These are phyloP conservation scores for Antheraea pernyi DNA, from an alignment of 1,140 invertebrate species.

Conservation along the genomic window DNA sequence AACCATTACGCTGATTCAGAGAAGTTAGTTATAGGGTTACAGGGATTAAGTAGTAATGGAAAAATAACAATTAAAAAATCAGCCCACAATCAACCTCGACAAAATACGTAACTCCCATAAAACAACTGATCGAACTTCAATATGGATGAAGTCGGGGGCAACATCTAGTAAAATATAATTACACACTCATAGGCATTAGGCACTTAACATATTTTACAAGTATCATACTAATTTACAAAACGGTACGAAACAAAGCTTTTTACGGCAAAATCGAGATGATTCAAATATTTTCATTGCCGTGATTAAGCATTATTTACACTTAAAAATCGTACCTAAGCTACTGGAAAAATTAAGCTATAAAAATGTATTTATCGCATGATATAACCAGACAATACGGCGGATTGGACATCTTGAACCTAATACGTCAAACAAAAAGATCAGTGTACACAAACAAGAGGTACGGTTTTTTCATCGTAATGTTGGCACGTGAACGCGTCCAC, in stretches of 20 bases:
- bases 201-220: no score
- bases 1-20: no score
- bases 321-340: conserved; percentile 6
- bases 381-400: conserved; percentile 31
- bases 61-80: no score
- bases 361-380: conserved; percentile 26
- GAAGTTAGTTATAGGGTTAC: no score
- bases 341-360: conserved; percentile 16
- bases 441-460: conserved; percentile 29
- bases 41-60: no score
- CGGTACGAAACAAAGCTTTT: neutral
- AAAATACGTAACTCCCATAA: no score
- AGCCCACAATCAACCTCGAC: no score
- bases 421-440: conserved; percentile 28
- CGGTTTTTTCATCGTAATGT: conserved; percentile 31
- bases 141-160: no score
- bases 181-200: no score
- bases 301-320: neutral
- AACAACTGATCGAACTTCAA: no score
- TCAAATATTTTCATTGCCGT: neutral
- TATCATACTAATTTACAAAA: no score
- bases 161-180: no score
- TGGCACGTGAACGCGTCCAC: conserved; percentile 33
- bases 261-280: neutral
- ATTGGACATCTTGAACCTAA: conserved; percentile 21